Conservation (phyloP, 53 echinoderm and acorn worm species). For the Luidia sarsii region DNA sequence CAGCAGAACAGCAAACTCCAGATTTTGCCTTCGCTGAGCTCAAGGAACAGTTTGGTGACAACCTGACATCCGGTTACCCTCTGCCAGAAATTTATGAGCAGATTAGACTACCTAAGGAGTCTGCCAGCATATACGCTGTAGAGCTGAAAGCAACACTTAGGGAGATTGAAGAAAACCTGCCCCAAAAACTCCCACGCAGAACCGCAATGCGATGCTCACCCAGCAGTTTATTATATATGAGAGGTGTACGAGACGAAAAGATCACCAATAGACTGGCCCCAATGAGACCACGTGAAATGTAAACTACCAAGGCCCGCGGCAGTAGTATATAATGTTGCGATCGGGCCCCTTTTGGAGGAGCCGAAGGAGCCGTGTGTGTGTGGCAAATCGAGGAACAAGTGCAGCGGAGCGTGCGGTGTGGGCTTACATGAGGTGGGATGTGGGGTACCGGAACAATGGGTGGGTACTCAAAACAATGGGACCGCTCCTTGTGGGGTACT, state of each 20-base stretch:
- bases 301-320: slow-evolving; percentile 22
- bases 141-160: slow-evolving; percentile 9
- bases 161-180: not conserved
- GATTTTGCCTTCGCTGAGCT: not conserved
- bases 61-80: not conserved
- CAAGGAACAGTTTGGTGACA: not conserved
- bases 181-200: not conserved
- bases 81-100: slow-evolving; percentile 17
- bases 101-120: not conserved
- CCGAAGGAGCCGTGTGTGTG: too few relatives aligned
- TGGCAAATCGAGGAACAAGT: too few relatives aligned
- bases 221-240: slow-evolving; percentile 27
- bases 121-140: slow-evolving; percentile 25
- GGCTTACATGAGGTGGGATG: too few relatives aligned
- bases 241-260: slow-evolving; percentile 2
- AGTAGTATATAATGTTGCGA: too few relatives aligned
- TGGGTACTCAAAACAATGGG: too few relatives aligned
- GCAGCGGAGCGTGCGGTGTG: too few relatives aligned
- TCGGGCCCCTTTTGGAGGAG: too few relatives aligned
- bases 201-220: slow-evolving; percentile 5
- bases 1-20: not conserved
- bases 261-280: slow-evolving; percentile 29
- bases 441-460: too few relatives aligned
- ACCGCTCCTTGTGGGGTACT: too few relatives aligned
- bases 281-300: slow-evolving; percentile 20